phyloP scores from a whole-genome alignment of 2,888 invertebrate genomes.

The Cylindroiulus punctatus region DNA sequence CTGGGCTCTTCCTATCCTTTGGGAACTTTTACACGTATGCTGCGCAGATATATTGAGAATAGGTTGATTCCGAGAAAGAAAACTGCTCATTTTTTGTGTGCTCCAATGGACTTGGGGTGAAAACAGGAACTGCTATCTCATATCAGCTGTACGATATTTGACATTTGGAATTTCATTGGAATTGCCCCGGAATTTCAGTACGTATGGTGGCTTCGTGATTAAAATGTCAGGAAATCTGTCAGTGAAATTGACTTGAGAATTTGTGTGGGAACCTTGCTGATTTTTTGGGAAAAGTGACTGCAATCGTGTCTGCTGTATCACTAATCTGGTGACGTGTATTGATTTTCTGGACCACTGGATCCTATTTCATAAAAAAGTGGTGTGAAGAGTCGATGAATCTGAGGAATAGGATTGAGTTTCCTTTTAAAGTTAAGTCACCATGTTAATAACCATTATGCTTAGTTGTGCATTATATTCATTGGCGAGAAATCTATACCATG shows the following conservation, averaged over 20 bases:
- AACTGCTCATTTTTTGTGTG: background rate
- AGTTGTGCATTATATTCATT: too few species aligned
- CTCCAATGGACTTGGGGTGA: background rate
- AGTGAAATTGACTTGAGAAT: too few species aligned
- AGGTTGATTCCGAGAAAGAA: background rate
- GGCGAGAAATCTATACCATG: too few species aligned
- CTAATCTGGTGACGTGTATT: background rate
- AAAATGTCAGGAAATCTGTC: too few species aligned
- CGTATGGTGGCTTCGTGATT: background rate
- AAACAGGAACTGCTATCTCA: background rate
- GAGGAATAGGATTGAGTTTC: too few species aligned
- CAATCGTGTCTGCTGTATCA: too few species aligned
- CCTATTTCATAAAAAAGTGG: too few species aligned
- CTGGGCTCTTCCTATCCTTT: background rate
- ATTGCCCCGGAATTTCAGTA: background rate
- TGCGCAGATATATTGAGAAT: background rate
- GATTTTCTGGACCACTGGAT: background rate
- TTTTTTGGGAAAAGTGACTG: too few species aligned
- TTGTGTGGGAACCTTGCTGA: too few species aligned
- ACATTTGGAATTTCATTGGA: background rate
- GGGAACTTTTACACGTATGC: conserved; percentile 10
- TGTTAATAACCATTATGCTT: too few species aligned
- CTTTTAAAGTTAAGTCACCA: too few species aligned
- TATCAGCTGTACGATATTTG: background rate
- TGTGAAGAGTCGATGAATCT: too few species aligned